Conservation (phyloP, 2,888 invertebrate genomes). For the Zootermopsis nevadensis region DNA sequence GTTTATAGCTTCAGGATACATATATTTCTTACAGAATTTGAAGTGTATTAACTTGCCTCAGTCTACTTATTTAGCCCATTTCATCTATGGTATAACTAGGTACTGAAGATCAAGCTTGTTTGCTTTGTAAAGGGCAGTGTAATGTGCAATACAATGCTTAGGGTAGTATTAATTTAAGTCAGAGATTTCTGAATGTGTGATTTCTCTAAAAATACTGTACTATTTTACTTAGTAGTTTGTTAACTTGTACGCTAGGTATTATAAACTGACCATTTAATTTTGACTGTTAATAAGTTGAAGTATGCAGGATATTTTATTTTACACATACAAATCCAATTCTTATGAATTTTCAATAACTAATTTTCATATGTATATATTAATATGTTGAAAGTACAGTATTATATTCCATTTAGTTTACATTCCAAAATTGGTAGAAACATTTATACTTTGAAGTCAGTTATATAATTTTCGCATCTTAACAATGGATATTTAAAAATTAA, state of each 20-base stretch:
- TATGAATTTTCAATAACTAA: neutral
- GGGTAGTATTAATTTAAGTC: conserved; percentile 29
- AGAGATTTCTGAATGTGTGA: conserved; percentile 16
- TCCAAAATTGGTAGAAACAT: neutral
- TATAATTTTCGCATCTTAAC: neutral
- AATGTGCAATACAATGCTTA: conserved; percentile 40
- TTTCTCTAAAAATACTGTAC: neutral
- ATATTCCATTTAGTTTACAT: neutral
- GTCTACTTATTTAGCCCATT: neutral
- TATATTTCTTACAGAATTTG: neutral
- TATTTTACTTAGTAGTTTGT: conserved; percentile 7
- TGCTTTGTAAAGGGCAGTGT: conserved; percentile 33
- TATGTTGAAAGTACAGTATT: neutral
- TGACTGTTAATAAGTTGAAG: neutral
- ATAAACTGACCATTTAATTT: neutral
- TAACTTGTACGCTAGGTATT: neutral
- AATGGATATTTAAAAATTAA: neutral
- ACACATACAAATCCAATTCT: neutral
- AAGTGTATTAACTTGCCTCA: neutral
- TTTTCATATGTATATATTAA: neutral
- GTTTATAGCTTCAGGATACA: conserved; percentile 10
- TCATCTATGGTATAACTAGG: conserved; percentile 10
- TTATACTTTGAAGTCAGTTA: neutral
- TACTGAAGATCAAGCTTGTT: conserved; percentile 25
- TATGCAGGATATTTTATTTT: neutral